Base-by-base conservation (phyloP, 2,113 vertebrate genomes). In the Oceanodroma tethys region DNA sequence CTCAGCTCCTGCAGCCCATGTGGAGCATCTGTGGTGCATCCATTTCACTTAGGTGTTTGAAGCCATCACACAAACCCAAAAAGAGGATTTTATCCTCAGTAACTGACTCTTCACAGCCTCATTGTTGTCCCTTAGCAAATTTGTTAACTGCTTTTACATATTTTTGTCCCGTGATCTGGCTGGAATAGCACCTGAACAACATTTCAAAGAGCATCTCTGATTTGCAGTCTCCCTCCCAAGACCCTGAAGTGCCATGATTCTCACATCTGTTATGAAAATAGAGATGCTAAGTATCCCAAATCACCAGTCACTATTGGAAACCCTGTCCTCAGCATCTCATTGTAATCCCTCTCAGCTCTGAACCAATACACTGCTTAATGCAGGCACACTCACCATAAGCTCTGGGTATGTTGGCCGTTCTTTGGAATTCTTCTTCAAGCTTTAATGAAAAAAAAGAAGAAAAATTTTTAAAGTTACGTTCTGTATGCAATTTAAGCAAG, bases 351-450 rank as follows among this genome's bases (percentile, higher is more conserved):
- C 48, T 53, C 84, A 68, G 45, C 66, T 82, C 75, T 62, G 58
- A 56, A 32, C 17, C 30, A 43, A 30, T 3, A 27, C 15, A 2
- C 34, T 29, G 40, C 62, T 65, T 23, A 5, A 52, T 16, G 19
- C 78, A 81, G 72, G 23, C 52, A 90, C 84, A 98, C 99, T 98
- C 97, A 99, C 99, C 99, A 99, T 99, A 98, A 99, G 99, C 97
- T 99, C 99, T 96, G 99, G 98, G 96, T 99, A 99, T 8, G 98
- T 99, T 88, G 99, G 99, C 96, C 99, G 98, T 97, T 99, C 99
- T 98, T 99, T 99, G 98, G 99, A 99, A 98, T 99, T 99, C 98
- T 99, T 99, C 99, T 99, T 99, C 98, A 99, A 99, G 98, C 99
- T 99, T 94, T 92, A 96, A 93, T 58, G 25, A 62, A 27, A 86